Evolutionary conservation across 2,888 invertebrate genomes (phyloP).

Genomic region (Drosophila quasianomalipes): DNA sequence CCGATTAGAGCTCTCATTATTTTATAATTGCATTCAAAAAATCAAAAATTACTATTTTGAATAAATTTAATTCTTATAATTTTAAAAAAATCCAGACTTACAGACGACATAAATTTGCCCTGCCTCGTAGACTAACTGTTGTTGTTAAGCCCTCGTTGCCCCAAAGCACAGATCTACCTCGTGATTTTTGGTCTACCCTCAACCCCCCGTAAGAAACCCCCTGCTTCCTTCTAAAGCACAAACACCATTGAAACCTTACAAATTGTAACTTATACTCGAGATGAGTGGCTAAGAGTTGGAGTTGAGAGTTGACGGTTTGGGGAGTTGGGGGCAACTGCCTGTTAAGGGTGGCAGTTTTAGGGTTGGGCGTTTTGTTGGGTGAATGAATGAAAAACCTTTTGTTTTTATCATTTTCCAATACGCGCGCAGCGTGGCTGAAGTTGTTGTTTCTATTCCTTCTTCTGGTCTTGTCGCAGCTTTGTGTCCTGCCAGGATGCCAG

Average conservation of each 20-base stretch:
- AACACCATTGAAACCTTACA: conserved; percentile 74
- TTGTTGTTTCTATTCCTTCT: background rate
- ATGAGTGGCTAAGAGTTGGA: conserved; percentile 54
- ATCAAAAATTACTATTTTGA: background rate
- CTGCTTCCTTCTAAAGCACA: conserved; percentile 6
- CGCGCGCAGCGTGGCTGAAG: conserved; percentile 46
- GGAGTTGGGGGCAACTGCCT: background rate
- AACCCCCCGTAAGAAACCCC: conserved; percentile 5
- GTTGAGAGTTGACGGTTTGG: background rate
- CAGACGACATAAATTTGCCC: background rate
- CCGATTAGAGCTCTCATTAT: background rate
- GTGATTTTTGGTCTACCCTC: conserved; percentile 27
- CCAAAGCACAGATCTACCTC: conserved; percentile 14
- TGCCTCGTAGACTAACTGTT: conserved; percentile 20
- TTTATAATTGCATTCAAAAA: background rate
- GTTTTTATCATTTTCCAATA: conserved; percentile 79
- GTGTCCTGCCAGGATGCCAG: conserved; percentile 22
- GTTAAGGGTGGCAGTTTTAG: conserved; percentile 17
- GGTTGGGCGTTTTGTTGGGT: conserved; percentile 1
- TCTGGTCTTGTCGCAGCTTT: conserved; percentile 19
- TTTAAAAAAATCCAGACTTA: background rate
- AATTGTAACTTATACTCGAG: conserved; percentile 75
- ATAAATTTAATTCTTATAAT: background rate
- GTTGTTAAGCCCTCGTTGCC: conserved; percentile 6
- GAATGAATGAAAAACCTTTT: conserved; percentile 62